Conservation (phyloP, 2,113 vertebrate genomes). For the Callionymus lyra region DNA sequence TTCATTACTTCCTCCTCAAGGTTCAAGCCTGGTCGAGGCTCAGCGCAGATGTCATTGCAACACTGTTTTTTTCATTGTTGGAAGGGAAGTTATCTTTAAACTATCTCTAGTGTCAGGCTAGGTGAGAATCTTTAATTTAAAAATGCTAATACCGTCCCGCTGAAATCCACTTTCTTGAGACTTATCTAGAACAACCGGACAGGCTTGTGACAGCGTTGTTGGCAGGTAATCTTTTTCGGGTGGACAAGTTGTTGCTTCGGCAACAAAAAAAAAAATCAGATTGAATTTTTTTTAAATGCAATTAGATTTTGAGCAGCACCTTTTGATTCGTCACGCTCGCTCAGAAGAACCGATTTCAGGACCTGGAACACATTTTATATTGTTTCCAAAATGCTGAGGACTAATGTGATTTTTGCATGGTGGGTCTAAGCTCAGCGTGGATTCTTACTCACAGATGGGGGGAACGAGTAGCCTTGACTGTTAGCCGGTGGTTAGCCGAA, state of each 20-base stretch:
- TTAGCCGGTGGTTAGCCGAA: slow-evolving; percentile 39
- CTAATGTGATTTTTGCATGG: slow-evolving; percentile 44
- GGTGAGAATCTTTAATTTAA: not conserved
- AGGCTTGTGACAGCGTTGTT: slow-evolving; percentile 3
- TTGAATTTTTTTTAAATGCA: slow-evolving; percentile 1
- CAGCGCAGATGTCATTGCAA: too few relatives aligned
- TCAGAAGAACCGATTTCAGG: too few relatives aligned
- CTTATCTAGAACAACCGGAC: not conserved
- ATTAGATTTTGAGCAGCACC: slow-evolving; percentile 2
- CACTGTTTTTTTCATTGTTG: too few relatives aligned
- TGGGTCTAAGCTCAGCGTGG: slow-evolving; percentile 33
- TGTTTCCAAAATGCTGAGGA: slow-evolving; percentile 5
- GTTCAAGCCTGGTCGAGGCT: too few relatives aligned
- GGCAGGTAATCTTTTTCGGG: slow-evolving; percentile 8
- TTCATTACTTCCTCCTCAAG: too few relatives aligned
- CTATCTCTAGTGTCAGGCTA: slow-evolving; percentile 7
- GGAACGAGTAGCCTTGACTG: slow-evolving; percentile 26
- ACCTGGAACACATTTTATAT: slow-evolving; percentile 17
- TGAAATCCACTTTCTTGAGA: not conserved
- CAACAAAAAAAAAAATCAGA: not conserved
- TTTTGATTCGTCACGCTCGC: too few relatives aligned
- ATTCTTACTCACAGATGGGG: slow-evolving; percentile 31
- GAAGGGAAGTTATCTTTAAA: too few relatives aligned
- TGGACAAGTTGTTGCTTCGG: not conserved
- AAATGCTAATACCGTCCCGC: not conserved